Percentiles rank a stretch among this genome's conserved stretches.
Conservation (phyloP, 2,113 vertebrate species). For the Sula dactylatra region DNA sequence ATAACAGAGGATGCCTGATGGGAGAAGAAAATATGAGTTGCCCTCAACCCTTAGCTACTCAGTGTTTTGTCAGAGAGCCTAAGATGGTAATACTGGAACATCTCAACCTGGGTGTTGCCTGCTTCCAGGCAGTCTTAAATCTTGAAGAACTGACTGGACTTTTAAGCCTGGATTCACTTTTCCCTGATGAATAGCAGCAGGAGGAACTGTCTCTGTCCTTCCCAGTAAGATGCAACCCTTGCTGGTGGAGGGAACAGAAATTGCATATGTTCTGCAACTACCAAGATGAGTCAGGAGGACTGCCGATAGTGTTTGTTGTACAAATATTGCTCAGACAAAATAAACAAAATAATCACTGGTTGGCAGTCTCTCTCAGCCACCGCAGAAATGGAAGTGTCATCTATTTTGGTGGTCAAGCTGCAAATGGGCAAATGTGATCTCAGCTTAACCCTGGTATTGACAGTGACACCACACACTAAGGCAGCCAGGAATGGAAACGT, state of each 20-base stretch:
- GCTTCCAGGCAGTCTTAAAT: neutral
- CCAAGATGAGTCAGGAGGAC: neutral
- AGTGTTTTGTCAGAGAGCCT: neutral
- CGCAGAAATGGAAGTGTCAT: neutral
- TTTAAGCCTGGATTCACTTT: neutral
- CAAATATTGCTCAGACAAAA: conserved; percentile 21
- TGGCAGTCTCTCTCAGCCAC: neutral
- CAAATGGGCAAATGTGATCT: neutral
- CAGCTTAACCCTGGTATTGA: neutral
- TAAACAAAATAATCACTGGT: neutral
- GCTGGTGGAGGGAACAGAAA: neutral
- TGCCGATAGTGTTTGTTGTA: neutral
- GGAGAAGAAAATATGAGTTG: neutral
- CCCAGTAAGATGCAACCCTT: neutral
- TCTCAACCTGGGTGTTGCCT: neutral
- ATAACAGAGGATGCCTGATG: neutral
- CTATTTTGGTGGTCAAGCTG: neutral
- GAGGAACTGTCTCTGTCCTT: neutral
- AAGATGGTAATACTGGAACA: neutral
- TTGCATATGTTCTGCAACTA: neutral
- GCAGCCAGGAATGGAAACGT: neutral
- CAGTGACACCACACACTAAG: neutral
- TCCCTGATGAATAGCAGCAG: neutral
- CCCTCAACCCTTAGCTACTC: neutral
- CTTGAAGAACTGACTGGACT: neutral